phyloP scores from a whole-genome alignment of 2,888 invertebrate genomes.

The Pantelozetes paolii region DNA sequence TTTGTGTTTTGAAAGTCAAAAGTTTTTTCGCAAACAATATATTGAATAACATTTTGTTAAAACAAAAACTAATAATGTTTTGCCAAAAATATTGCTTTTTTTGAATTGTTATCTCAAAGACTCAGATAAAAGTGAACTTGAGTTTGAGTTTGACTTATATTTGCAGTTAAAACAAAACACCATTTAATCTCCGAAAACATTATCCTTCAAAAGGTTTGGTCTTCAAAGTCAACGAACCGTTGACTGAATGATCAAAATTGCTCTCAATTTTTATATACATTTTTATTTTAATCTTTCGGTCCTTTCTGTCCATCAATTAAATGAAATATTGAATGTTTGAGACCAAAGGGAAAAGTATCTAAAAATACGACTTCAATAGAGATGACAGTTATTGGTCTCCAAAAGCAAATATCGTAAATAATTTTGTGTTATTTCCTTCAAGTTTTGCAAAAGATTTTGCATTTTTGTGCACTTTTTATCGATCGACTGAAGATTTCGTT shows the following conservation, averaged over 20 bases:
- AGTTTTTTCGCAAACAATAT: no score
- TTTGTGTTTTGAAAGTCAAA: no score
- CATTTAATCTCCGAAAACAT: no score
- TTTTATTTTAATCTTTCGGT: slow-evolving; percentile 3
- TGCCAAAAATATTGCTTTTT: no score
- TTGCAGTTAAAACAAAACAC: no score
- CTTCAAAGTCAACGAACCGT: neutral
- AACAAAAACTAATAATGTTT: no score
- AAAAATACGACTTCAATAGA: neutral
- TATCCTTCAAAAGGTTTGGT: no score
- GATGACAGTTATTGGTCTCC: neutral
- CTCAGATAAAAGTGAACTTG: no score
- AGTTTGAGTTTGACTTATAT: no score
- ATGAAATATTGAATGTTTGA: neutral
- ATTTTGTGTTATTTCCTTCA: neutral
- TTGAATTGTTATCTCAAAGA: no score
- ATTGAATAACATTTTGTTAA: no score
- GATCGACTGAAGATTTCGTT: no score
- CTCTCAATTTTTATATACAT: neutral
- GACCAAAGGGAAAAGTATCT: neutral
- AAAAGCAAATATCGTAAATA: slow-evolving; percentile 1
- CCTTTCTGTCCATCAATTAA: slow-evolving; percentile 11
- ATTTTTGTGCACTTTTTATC: neutral
- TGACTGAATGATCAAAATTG: neutral
- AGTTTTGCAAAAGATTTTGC: neutral